Evolutionary conservation across 2,797 vertebrate genomes (phyloP).

Genomic region (Siniperca obscura): DNA sequence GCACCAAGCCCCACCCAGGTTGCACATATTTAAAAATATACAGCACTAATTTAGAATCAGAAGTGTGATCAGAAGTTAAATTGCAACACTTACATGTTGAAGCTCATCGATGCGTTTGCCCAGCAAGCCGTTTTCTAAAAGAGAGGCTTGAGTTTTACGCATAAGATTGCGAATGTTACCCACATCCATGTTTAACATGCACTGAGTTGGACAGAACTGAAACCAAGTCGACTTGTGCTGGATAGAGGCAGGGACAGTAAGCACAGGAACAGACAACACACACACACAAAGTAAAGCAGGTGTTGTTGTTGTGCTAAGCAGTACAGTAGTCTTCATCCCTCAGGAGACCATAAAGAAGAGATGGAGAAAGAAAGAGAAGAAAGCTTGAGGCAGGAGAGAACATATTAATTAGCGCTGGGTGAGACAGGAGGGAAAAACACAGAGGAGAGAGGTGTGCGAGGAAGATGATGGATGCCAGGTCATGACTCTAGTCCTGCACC

Average conservation of each 20-base stretch:
- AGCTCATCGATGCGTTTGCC: conserved; percentile 47
- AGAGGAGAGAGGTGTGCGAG: not conserved
- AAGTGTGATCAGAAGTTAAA: conserved; percentile 30
- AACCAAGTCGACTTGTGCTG: not conserved
- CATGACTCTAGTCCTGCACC: conserved; percentile 19
- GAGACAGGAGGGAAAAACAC: conserved; percentile 49
- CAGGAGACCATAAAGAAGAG: conserved; percentile 55
- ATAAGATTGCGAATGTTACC: conserved; percentile 72
- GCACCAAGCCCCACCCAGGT: conserved; percentile 29
- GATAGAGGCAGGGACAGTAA: conserved; percentile 8
- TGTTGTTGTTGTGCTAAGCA: conserved; percentile 83
- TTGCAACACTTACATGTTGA: conserved; percentile 78
- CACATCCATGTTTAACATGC: conserved; percentile 76
- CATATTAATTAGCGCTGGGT: conserved; percentile 72
- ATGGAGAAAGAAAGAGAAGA: conserved; percentile 38
- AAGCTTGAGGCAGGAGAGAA: conserved; percentile 57
- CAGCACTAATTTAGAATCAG: not conserved
- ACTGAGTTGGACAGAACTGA: not conserved
- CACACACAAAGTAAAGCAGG: conserved; percentile 74
- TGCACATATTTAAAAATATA: conserved; percentile 16
- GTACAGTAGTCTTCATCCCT: conserved; percentile 62
- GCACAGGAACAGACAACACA: conserved; percentile 27
- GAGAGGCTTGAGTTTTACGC: conserved; percentile 77
- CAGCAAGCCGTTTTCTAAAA: conserved; percentile 72
- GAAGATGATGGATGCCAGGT: conserved; percentile 22